Conservation (phyloP, 1,140 invertebrate genomes). For the Callitettix versicolor region DNA sequence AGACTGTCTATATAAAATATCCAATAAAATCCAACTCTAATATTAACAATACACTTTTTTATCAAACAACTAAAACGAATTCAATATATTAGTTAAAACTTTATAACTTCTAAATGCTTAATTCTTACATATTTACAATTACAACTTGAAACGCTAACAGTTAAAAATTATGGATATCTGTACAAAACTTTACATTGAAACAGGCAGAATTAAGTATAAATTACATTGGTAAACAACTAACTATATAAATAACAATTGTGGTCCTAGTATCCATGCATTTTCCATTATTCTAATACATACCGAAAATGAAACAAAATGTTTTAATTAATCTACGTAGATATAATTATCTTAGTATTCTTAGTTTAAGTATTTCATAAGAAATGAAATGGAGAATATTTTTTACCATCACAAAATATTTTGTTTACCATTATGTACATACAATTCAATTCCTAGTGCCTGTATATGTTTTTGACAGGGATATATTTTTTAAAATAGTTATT, state of each 20-base stretch:
- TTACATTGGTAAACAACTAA: neutral
- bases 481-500: too few species aligned
- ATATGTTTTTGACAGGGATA: too few species aligned
- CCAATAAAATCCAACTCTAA: too few species aligned
- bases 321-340: neutral
- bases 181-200: slow-evolving; percentile 11
- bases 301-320: neutral
- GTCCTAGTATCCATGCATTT: neutral
- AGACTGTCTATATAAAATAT: too few species aligned
- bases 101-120: neutral
- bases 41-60: too few species aligned
- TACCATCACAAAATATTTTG: neutral
- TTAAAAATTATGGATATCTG: slow-evolving; percentile 6
- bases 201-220: slow-evolving; percentile 1
- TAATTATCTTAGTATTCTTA: neutral
- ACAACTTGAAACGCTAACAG: slow-evolving; percentile 4
- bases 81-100: slow-evolving; percentile 3
- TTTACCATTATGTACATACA: neutral
- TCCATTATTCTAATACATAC: neutral
- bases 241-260: slow-evolving; percentile 10
- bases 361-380: neutral
- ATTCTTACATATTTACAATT: slow-evolving; percentile 12
- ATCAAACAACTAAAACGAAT: neutral
- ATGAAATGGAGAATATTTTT: neutral
- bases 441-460: neutral